Evolutionary conservation across 2,113 vertebrate genomes (phyloP), one percentile per base, ranked within the genome.

Genomic region (Terrapene triunguis): DNA sequence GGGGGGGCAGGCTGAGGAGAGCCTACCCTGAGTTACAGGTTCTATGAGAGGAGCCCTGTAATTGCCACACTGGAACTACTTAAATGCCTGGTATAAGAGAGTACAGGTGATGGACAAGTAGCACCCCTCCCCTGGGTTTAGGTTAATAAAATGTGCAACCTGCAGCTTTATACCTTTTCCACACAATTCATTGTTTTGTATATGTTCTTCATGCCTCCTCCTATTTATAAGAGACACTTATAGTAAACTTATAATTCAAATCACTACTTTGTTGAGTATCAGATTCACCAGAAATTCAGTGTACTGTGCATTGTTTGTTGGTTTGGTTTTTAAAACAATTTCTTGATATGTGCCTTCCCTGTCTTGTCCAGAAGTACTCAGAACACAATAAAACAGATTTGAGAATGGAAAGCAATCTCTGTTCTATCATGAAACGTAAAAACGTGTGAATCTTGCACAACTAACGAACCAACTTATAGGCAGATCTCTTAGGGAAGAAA

Each of bases 391-490:
- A 76, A 47, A 27, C 12, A 48, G 54, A 87, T 0, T 1, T 50
- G 80, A 84, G 84, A 7, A 32, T 13, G 1, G 62, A 84, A 59
- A 81, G 25, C 0, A 0, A 13, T 69, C 85, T 88, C 86, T 82
- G 47, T 3, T 4, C 59, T 85, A 82, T 76, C 55, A 48, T 1
- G 32, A 32, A 38, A 6, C 10, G n/a, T 80, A 8, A 1, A 80
- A 62, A 79, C 0, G 8, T 8, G 35, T 55, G 5, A 83, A 59
- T 42, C 76, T 47, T 3, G 86, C 82, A 11, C 50, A 89, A 0
- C 84, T 90, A 48, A 84, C 9, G 80, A 69, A 92, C 25, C 54
- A 65, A 19, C 81, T 95, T 48, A 72, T 48, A 62, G 85, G 82
- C 62, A 21, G 27, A 54, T 53, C 6, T 51, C 21, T 69, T 21